Percentiles rank a stretch among this genome's conserved stretches.
Evolutionary conservation across 2,797 vertebrate genomes (phyloP).

Genomic region (Protosalanx chinensis): DNA sequence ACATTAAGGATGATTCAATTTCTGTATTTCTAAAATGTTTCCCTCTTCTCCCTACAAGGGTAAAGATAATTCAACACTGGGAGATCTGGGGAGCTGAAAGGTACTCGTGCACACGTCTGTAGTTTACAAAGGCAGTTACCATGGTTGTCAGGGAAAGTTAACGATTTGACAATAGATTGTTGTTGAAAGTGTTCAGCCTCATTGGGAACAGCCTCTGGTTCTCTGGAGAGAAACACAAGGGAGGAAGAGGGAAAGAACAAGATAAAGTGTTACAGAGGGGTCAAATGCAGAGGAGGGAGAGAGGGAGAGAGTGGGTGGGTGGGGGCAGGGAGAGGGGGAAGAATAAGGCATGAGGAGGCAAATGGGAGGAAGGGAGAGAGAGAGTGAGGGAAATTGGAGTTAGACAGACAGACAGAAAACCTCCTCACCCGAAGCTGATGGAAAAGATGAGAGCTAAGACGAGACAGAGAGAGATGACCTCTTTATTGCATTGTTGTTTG

Average conservation of each 20-base stretch:
- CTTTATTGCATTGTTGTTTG: conserved; percentile 17
- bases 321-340: background rate
- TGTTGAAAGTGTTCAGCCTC: background rate
- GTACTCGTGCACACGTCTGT: too few relatives aligned
- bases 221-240: too few relatives aligned
- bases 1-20: conserved; percentile 30
- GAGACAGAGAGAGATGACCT: conserved; percentile 1
- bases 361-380: conserved; percentile 12
- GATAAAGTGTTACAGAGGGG: too few relatives aligned
- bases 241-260: too few relatives aligned
- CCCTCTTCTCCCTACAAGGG: too few relatives aligned
- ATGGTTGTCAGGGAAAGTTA: background rate
- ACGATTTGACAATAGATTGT: background rate
- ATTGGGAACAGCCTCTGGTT: background rate
- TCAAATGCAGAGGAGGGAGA: background rate
- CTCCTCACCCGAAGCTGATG: conserved; percentile 21
- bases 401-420: background rate
- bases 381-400: conserved; percentile 5
- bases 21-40: background rate
- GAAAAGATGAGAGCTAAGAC: conserved; percentile 15
- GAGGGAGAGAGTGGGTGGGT: background rate
- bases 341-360: background rate
- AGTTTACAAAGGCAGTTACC: background rate
- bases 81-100: too few relatives aligned
- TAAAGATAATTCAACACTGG: too few relatives aligned